phyloP scores from a whole-genome alignment of 64 coral and sea anemone species.

The Acropora yongei region DNA sequence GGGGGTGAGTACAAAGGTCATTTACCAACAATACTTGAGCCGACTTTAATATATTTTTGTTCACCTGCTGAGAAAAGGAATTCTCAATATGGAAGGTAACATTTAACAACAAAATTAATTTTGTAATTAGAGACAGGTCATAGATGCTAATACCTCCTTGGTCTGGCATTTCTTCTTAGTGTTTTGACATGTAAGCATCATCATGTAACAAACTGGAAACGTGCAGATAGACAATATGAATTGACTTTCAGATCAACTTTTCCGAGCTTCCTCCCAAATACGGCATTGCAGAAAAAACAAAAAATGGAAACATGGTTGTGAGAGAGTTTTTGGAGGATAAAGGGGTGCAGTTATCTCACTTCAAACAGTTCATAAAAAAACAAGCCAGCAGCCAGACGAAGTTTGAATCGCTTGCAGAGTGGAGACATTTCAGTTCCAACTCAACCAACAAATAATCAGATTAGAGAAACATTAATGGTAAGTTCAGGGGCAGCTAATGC shows the following conservation, averaged over 20 bases:
- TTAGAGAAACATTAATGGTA: slow-evolving; percentile 8
- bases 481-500: slow-evolving; percentile 5
- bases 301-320: no score
- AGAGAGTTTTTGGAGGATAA: no score
- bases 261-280: slow-evolving; percentile 21
- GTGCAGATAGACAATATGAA: neutral
- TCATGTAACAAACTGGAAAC: neutral
- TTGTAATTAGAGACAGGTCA: slow-evolving; percentile 5
- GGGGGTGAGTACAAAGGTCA: no score
- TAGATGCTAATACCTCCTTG: neutral
- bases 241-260: slow-evolving; percentile 30
- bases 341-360: neutral
- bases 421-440: slow-evolving; percentile 24
- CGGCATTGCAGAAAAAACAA: neutral
- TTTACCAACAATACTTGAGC: no score
- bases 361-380: neutral
- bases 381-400: slow-evolving; percentile 21
- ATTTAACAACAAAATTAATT: neutral
- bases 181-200: neutral
- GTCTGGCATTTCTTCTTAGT: neutral
- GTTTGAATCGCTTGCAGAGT: slow-evolving; percentile 1
- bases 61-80: neutral
- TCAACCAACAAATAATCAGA: neutral
- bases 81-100: neutral
- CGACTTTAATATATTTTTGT: neutral